phyloP scores from a whole-genome alignment of 1,140 invertebrate genomes.

The Phthorimaea operculella region DNA sequence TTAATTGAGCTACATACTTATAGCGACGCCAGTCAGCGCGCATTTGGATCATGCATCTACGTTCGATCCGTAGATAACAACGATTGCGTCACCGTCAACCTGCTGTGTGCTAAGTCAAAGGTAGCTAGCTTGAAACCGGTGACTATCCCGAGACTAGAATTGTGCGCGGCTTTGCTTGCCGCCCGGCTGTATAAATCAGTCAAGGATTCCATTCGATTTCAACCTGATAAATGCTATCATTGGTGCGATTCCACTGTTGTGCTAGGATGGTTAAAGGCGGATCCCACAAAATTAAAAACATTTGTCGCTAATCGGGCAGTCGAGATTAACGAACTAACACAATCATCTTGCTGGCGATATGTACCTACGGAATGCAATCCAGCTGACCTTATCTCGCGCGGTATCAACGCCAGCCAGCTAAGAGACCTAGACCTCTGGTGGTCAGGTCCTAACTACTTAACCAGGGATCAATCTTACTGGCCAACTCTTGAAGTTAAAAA shows the following conservation, averaged over 20 bases:
- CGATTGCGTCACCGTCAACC: constrained; percentile 8
- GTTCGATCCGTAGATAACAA: constrained; percentile 3
- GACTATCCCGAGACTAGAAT: constrained; percentile 18
- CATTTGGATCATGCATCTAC: constrained; percentile 21
- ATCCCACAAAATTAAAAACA: constrained; percentile 12
- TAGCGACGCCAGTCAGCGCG: constrained; percentile 14
- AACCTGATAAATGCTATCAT: constrained; percentile 7
- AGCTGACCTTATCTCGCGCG: not conserved
- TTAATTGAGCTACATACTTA: not conserved
- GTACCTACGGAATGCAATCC: constrained; percentile 1
- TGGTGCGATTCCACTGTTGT: constrained; percentile 25
- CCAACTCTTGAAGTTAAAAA: not conserved
- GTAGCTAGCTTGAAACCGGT: constrained; percentile 17
- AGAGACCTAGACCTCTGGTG: not conserved
- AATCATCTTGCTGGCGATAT: not conserved
- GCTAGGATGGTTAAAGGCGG: constrained; percentile 12
- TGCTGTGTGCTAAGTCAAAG: constrained; percentile 21
- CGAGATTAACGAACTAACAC: constrained; percentile 9
- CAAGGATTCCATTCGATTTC: constrained; percentile 13
- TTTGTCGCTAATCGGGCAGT: constrained; percentile 16
- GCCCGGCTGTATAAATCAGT: constrained; percentile 16
- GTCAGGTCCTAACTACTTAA: not conserved
- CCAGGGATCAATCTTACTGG: not conserved
- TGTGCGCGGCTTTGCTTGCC: constrained; percentile 18
- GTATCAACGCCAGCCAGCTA: not conserved